These are phyloP conservation scores for Papilio dardanus DNA, from an alignment of 1,140 invertebrate species.

Conservation along the genomic window DNA sequence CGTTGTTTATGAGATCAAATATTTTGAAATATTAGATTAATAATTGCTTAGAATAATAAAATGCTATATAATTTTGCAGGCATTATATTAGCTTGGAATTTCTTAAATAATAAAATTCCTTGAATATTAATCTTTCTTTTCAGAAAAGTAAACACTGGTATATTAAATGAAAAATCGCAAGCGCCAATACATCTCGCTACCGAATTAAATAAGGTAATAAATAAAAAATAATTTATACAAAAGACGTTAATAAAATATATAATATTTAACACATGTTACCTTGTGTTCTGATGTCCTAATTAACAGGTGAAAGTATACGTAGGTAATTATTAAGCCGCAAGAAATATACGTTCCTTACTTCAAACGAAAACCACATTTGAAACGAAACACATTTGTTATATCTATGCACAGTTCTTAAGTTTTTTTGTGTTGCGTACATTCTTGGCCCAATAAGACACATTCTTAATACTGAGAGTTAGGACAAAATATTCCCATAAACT, in stretches of 20 bases:
- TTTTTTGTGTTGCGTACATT: too few species aligned
- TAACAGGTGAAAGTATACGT: neutral
- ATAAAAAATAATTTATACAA: too few species aligned
- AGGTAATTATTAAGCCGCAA: neutral
- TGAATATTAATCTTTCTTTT: slow-evolving; percentile 42
- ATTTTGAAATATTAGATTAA: neutral
- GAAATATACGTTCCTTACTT: neutral
- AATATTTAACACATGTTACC: too few species aligned
- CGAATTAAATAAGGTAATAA: slow-evolving; percentile 87
- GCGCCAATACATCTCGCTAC: slow-evolving; percentile 91
- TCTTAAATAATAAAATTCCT: neutral
- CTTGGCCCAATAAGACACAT: neutral
- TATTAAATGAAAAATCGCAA: slow-evolving; percentile 90
- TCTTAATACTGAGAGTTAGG: too few species aligned
- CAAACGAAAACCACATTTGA: neutral
- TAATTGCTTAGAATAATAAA: neutral
- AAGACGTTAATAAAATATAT: too few species aligned
- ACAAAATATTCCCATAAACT: too few species aligned
- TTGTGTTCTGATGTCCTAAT: neutral
- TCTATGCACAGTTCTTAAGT: too few species aligned
- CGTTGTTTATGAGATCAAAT: neutral
- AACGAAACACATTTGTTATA: too few species aligned
- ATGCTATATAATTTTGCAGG: too few species aligned
- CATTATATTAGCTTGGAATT: too few species aligned
- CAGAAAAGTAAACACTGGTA: slow-evolving; percentile 87